phyloP scores from a whole-genome alignment of 2,113 vertebrate genomes.

The Lophura nycthemera region DNA sequence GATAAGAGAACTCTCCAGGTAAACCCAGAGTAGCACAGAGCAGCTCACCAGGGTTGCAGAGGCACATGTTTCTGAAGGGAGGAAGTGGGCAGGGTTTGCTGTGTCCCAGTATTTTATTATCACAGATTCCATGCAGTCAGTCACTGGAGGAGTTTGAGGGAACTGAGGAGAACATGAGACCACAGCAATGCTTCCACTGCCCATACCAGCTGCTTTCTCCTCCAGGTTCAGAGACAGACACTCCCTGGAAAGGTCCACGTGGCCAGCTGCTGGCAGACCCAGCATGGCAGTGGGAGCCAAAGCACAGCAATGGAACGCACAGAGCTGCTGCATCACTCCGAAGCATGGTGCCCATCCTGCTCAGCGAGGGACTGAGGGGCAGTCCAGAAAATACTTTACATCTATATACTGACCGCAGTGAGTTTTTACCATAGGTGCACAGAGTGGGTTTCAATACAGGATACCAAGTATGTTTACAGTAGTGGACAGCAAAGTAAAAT shows the following conservation, averaged over 20 bases:
- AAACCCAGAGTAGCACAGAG: not conserved
- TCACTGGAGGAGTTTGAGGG: not conserved
- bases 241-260: not conserved
- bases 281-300: not conserved
- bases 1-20: slow-evolving; percentile 20
- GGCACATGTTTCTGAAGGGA: not conserved
- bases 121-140: not conserved
- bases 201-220: not conserved
- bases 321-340: not conserved
- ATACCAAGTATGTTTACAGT: fast-evolving
- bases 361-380: not conserved
- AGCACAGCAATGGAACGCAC: not conserved
- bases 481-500: not conserved
- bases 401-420: fast-evolving
- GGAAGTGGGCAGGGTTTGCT: not conserved
- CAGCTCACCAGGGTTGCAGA: not conserved
- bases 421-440: not conserved
- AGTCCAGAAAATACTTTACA: fast-evolving
- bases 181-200: not conserved
- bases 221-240: not conserved
- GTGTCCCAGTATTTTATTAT: not conserved
- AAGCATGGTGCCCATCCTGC: fast-evolving
- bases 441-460: not conserved
- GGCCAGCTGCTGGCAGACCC: not conserved
- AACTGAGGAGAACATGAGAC: not conserved